Evolutionary conservation across 2,797 vertebrate species (phyloP), one percentile per base, ranked within the genome.

Genomic region (Nannoperca obscura): DNA sequence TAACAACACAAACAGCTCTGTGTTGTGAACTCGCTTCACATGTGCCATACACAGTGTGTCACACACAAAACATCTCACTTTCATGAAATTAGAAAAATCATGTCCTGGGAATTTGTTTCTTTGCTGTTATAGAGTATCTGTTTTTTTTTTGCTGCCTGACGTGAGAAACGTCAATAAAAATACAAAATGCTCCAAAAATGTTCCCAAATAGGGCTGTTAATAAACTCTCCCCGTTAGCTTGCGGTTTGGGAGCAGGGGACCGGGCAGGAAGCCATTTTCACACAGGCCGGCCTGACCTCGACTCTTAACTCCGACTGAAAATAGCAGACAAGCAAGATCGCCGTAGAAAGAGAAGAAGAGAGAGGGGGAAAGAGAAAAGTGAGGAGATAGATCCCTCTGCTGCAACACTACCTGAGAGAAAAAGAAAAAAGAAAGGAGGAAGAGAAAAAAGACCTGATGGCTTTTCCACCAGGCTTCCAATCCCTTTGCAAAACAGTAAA

Each of bases 401-500:
- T 20, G 17, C 72, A 54, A 5, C 7, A 22, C 80, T 88, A 89
- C 88, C 87, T 92, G 88, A 80, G 62, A 78, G 73, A 74, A 65
- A 79, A 22, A 65, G 60, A 74, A 58, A 40, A 27, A 15, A 49
- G 64, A 34, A 44, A 24, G 36, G 30, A 34, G 62, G 40, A 65
- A 50, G 66, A 53, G 40, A 65, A 59, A 24, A 71, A 64, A 34
- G 22, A 71, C 34, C 92, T 97, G 96, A 97, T 97, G 95, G 88
- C 94, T 98, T 98, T 97, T 97, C 97, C 97, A 98, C 96, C 92
- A 94, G 92, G 95, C 95, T 91, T 83, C 79, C 13, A 89, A 94
- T 94, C 96, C 94, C 96, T 96, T 95, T 94, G 94, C 94, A 96
- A 95, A 84, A 84, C 95, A 94, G 92, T 97, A 97, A 97, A 98